Evolutionary conservation across 2,888 invertebrate genomes (phyloP), one percentile per base, ranked within the genome.

Genomic region (Lasiommata megera): DNA sequence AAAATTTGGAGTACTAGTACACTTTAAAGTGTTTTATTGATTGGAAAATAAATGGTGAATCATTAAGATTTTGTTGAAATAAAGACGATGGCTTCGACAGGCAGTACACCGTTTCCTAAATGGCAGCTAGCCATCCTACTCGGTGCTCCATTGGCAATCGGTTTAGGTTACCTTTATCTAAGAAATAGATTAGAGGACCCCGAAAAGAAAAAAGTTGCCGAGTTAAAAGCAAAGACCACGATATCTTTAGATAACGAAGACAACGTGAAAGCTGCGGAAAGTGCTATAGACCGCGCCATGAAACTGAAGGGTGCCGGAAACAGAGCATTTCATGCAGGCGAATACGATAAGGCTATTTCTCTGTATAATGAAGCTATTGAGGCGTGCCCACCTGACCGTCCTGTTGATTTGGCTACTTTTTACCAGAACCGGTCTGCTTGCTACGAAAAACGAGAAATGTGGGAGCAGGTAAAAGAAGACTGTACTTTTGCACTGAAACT

Each of bases 361-460:
- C 93, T 94, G 69, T 99, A 99, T 79, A 96, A 96, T 69, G 95
- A 96, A 86, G 99, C 99, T 0, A 99, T 99, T 54, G 96, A 97
- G 69, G 92, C 95, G 31, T 98, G 98, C 72, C 96, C 97, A 0
- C 86, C 92, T 62, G 93, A 95, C 56, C 93, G 95, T 68, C 91
- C 91, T 23, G 92, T 92, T 0, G 97, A 96, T 68, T 86, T 98
- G 55, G 95, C 98, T 0, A 98, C 97, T 12, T 98, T 97, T 84
- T 98, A 97, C 82, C 99, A 99, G 82, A 99, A 99, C 79, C 94
- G 98, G 70, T 99, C 98, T 9, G 99, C 98, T 12, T 96, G 98
- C 41, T 97, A 97, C 82, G 98, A 98, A 82, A 96, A 97, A 82
- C 88, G 98, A 75, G 94, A 95, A 82, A 95, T 96, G 84, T 96